Conservation (phyloP, 2,888 invertebrate species). For the Drosophila suboccidentalis region DNA sequence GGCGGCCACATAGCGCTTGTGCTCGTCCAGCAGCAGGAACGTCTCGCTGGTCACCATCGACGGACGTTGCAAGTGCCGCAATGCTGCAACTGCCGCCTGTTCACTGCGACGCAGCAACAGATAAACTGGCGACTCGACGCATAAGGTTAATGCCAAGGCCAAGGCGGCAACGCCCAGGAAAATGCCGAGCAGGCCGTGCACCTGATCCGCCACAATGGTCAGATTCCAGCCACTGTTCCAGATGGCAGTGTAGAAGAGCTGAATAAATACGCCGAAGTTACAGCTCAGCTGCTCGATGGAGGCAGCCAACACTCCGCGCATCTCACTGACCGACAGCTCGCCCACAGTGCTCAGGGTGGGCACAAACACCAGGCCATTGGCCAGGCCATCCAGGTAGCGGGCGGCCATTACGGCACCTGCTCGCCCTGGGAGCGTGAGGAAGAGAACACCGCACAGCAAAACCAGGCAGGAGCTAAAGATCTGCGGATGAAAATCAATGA, state of each 20-base stretch:
- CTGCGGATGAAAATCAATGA: conserved; percentile 41
- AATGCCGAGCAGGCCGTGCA: conserved; percentile 74
- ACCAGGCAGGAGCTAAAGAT: conserved; percentile 69
- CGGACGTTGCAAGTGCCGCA: conserved; percentile 77
- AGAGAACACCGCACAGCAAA: conserved; percentile 72
- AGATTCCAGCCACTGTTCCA: conserved; percentile 58
- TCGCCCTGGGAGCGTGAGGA: conserved; percentile 50
- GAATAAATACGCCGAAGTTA: conserved; percentile 74
- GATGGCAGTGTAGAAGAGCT: conserved; percentile 63
- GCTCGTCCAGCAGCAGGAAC: conserved; percentile 74
- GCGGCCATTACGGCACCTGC: conserved; percentile 61
- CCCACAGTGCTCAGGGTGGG: conserved; percentile 77
- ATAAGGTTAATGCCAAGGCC: conserved; percentile 48
- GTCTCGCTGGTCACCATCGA: conserved; percentile 70
- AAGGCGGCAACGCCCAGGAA: conserved; percentile 64
- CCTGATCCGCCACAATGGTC: conserved; percentile 57
- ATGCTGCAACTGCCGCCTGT: conserved; percentile 66
- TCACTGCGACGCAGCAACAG: conserved; percentile 71
- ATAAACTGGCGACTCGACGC: conserved; percentile 81
- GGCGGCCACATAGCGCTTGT: conserved; percentile 74
- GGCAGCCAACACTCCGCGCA: conserved; percentile 75
- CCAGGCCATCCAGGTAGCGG: conserved; percentile 83
- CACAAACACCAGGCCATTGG: conserved; percentile 80
- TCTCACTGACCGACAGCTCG: conserved; percentile 66
- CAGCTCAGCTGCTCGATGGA: conserved; percentile 71